A percentile compares a stretch with the other conserved stretches of the same genome.
These are phyloP conservation scores for Acrocephalus kingi DNA, from an alignment of 2,113 vertebrate species.

Conservation along the genomic window DNA sequence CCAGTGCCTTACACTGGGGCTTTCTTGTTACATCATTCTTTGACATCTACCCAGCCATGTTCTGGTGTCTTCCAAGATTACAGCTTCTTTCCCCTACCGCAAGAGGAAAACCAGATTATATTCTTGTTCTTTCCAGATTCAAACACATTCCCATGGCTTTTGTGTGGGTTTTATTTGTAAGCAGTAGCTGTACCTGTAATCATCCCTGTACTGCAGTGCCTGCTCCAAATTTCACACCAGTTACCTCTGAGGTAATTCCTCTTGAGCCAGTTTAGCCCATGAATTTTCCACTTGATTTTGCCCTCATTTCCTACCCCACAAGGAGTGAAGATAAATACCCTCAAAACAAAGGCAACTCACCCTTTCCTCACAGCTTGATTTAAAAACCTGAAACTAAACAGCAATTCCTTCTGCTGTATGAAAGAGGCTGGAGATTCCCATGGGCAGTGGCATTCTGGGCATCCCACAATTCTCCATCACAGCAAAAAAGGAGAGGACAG, in stretches of 20 bases:
- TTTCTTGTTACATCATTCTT: background rate
- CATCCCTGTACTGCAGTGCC: background rate
- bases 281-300: background rate
- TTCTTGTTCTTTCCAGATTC: background rate
- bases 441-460: accelerated
- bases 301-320: background rate
- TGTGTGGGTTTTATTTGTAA: accelerated
- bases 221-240: background rate
- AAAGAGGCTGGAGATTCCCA: background rate
- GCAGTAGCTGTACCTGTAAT: background rate
- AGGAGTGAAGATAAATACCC: background rate
- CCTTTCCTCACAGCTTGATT: background rate
- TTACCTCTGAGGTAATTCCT: background rate
- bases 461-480: background rate
- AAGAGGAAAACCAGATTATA: background rate
- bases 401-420: accelerated
- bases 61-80: background rate
- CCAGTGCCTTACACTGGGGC: background rate
- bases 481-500: background rate
- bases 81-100: background rate
- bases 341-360: background rate
- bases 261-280: background rate
- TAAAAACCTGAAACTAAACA: background rate
- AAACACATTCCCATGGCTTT: background rate
- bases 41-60: background rate